phyloP scores from a whole-genome alignment of 2,888 invertebrate species.

The Ophioninae sp. region DNA sequence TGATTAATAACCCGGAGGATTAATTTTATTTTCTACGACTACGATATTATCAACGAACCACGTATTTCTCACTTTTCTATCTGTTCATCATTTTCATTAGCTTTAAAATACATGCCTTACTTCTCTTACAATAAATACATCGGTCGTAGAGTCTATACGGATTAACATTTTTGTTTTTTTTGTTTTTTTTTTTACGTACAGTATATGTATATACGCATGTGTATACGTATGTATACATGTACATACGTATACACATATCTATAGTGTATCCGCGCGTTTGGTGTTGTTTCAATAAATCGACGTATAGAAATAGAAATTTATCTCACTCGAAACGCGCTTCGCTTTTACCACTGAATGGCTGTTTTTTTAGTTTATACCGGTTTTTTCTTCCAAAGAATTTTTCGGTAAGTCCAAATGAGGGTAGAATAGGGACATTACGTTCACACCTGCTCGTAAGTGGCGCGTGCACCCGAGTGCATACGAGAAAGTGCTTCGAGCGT shows the following conservation, averaged over 20 bases:
- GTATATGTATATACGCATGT: too few relatives aligned
- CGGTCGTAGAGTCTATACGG: slow-evolving; percentile 47
- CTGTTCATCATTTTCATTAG: slow-evolving; percentile 9
- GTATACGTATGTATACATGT: too few relatives aligned
- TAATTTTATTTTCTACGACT: slow-evolving; percentile 54
- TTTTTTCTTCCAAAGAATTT: slow-evolving; percentile 35
- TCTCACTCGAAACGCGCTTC: slow-evolving; percentile 59
- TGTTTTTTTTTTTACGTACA: too few relatives aligned
- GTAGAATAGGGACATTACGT: slow-evolving; percentile 25
- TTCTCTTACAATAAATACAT: slow-evolving; percentile 53
- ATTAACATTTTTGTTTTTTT: slow-evolving; percentile 27
- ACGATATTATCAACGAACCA: slow-evolving; percentile 67
- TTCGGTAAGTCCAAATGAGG: slow-evolving; percentile 10
- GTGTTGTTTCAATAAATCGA: slow-evolving; percentile 65
- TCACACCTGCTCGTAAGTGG: neutral
- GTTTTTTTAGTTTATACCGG: neutral
- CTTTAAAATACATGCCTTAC: slow-evolving; percentile 56
- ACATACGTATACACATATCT: slow-evolving; percentile 49
- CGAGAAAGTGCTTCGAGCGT: slow-evolving; percentile 4
- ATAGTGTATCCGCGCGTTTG: slow-evolving; percentile 53
- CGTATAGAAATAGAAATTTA: slow-evolving; percentile 65
- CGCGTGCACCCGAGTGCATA: neutral
- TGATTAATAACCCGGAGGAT: slow-evolving; percentile 38
- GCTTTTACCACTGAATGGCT: slow-evolving; percentile 44
- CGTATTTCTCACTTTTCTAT: slow-evolving; percentile 40